Evolutionary conservation across 2,797 vertebrate genomes (phyloP).

Genomic region (Thaleichthys pacificus): DNA sequence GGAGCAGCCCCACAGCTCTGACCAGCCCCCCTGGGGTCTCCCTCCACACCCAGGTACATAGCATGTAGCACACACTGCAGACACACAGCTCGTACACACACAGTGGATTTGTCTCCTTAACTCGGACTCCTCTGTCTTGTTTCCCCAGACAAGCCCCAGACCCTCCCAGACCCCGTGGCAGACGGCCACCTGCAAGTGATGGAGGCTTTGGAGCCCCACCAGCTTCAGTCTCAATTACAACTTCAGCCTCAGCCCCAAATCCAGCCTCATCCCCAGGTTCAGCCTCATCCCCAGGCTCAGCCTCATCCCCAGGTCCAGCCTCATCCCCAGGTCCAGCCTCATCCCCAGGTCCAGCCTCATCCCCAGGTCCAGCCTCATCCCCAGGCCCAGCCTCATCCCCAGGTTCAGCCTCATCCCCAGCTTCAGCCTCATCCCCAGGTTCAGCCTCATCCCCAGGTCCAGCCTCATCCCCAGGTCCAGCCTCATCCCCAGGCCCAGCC

Average conservation of each 20-base stretch:
- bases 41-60: conserved; percentile 17
- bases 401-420: not conserved
- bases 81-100: not conserved
- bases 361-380: conserved; percentile 23
- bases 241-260: too few relatives aligned
- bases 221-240: too few relatives aligned
- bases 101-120: not conserved
- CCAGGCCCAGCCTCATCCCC: not conserved
- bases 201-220: too few relatives aligned
- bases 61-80: conserved; percentile 51
- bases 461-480: not conserved
- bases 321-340: conserved; percentile 27
- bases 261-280: not conserved
- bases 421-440: too few relatives aligned
- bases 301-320: conserved; percentile 23
- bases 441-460: not conserved
- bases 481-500: too few relatives aligned
- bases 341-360: conserved; percentile 14
- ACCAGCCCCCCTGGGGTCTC: conserved; percentile 35
- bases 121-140: not conserved
- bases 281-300: conserved; percentile 11
- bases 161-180: conserved; percentile 37
- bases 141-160: conserved; percentile 52
- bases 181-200: conserved; percentile 12
- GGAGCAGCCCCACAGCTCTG: conserved; percentile 47